A percentile compares a stretch with the other conserved stretches of the same genome.
These are phyloP conservation scores for Operophtera brumata DNA, from an alignment of 2,888 invertebrate species.

Conservation along the genomic window DNA sequence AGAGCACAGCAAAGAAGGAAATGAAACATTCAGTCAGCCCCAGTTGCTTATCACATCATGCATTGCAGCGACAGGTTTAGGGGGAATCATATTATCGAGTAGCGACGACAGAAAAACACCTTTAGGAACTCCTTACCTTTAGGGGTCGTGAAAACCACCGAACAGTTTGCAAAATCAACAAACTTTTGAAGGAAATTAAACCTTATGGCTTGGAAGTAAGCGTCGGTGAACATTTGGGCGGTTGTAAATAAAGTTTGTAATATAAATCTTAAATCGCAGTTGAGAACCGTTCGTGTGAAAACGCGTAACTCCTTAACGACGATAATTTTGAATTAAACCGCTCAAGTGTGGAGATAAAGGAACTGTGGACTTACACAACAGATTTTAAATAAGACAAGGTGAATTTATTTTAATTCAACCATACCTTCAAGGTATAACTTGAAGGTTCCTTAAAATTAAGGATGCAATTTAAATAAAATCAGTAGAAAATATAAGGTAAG, in stretches of 20 bases:
- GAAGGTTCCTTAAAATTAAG: no score
- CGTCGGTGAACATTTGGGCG: not conserved
- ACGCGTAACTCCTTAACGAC: constrained; percentile 66
- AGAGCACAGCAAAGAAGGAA: constrained; percentile 12
- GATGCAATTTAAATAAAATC: no score
- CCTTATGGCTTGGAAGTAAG: constrained; percentile 13
- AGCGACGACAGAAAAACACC: constrained; percentile 45
- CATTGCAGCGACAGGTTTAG: constrained; percentile 49
- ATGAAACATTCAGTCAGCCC: constrained; percentile 39
- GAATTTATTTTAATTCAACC: constrained; percentile 13
- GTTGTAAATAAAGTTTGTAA: constrained; percentile 38
- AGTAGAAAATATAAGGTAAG: no score
- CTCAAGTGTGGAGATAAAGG: constrained; percentile 62
- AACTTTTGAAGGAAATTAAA: constrained; percentile 12
- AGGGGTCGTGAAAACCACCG: constrained; percentile 41
- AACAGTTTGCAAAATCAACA: constrained; percentile 1
- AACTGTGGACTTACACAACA: constrained; percentile 48
- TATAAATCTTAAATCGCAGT: constrained; percentile 65
- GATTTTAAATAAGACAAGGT: constrained; percentile 59
- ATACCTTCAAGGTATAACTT: not conserved
- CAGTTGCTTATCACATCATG: constrained; percentile 49
- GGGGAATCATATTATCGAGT: constrained; percentile 49
- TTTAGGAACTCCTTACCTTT: constrained; percentile 57
- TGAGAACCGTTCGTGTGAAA: constrained; percentile 59
- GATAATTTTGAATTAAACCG: constrained; percentile 65